phyloP scores from a whole-genome alignment of 2,888 invertebrate species.

The Leuctra nigra region DNA sequence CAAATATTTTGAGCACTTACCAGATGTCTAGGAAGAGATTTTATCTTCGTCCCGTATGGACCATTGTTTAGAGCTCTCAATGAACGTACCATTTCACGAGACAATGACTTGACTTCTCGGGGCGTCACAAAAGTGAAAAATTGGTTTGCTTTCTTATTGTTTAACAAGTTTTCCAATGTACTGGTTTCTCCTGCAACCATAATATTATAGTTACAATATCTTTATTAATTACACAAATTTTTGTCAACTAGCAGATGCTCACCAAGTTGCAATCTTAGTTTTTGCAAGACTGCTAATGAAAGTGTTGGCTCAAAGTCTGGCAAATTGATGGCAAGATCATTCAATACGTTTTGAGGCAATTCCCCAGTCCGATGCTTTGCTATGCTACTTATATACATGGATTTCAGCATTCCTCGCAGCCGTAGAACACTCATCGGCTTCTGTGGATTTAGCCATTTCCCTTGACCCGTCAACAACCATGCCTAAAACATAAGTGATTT shows the following conservation, averaged over 20 bases:
- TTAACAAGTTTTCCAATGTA: conserved; percentile 20
- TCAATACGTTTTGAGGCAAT: conserved; percentile 18
- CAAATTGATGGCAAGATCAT: conserved; percentile 18
- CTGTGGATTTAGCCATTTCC: conserved; percentile 6
- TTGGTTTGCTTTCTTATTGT: conserved; percentile 21
- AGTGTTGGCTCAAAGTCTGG: conserved; percentile 15
- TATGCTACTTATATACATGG: conserved; percentile 1
- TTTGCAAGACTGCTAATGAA: conserved; percentile 21
- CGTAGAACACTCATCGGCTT: conserved; percentile 16
- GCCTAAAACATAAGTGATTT: conserved; percentile 17
- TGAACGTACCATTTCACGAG: neutral
- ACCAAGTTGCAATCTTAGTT: conserved; percentile 17
- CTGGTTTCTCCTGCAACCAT: neutral
- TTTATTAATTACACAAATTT: neutral
- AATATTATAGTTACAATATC: neutral
- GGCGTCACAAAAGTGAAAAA: conserved; percentile 21
- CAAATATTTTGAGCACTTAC: conserved; percentile 18
- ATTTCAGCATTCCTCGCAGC: conserved; percentile 15
- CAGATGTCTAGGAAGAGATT: conserved; percentile 18
- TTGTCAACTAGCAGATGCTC: neutral
- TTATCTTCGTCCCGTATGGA: conserved; percentile 15
- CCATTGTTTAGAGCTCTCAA: conserved; percentile 3
- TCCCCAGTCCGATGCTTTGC: neutral
- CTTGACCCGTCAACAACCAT: conserved; percentile 7
- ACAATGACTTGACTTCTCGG: conserved; percentile 4